Evolutionary conservation across 2,888 invertebrate species (phyloP).

Genomic region (Zygogramma bicolorata): DNA sequence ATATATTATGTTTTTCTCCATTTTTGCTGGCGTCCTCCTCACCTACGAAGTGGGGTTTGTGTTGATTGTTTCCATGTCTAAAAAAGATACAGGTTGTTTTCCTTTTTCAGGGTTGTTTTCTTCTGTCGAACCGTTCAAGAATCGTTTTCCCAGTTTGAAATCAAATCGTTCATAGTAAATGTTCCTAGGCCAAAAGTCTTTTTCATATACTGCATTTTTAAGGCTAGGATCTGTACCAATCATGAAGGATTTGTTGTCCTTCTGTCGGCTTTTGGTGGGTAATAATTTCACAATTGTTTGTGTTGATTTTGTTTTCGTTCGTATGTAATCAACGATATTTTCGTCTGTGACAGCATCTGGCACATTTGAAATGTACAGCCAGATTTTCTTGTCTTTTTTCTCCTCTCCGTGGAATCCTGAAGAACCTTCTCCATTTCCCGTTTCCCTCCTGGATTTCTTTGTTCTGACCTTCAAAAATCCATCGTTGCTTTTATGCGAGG

Average conservation of each 20-base stretch:
- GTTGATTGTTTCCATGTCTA: too few species aligned
- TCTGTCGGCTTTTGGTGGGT: neutral
- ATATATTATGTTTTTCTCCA: too few species aligned
- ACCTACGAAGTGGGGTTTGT: too few species aligned
- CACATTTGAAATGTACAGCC: neutral
- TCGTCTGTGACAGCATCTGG: neutral
- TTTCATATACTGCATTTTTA: neutral
- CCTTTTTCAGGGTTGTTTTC: too few species aligned
- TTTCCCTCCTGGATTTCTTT: neutral
- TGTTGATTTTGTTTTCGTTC: neutral
- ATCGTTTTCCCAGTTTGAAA: too few species aligned
- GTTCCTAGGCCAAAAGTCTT: neutral
- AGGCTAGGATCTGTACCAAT: conserved; percentile 1
- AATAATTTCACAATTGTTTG: neutral
- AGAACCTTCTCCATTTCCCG: neutral
- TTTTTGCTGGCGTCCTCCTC: too few species aligned
- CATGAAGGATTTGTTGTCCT: neutral
- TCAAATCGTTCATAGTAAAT: neutral
- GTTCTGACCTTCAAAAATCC: neutral
- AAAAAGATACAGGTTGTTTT: too few species aligned
- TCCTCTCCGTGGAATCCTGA: too few species aligned
- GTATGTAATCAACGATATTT: neutral
- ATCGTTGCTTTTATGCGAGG: neutral
- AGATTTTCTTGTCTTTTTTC: neutral
- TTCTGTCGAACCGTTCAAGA: too few species aligned